These are phyloP conservation scores for Poliocrania exsul DNA, from an alignment of 2,797 vertebrate genomes.

Conservation along the genomic window DNA sequence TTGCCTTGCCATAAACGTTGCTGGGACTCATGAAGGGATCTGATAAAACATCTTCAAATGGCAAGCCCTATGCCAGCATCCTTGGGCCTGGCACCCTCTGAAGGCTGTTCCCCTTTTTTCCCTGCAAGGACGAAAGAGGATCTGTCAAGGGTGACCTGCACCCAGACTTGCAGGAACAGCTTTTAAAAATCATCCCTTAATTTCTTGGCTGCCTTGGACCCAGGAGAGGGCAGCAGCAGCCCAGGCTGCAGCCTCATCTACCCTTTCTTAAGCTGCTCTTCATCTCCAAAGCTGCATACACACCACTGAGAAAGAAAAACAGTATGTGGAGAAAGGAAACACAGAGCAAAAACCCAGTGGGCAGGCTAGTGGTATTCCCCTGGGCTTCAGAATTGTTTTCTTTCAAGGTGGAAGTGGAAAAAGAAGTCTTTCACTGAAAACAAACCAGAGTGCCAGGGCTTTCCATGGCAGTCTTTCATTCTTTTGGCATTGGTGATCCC, in stretches of 20 bases:
- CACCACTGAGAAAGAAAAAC: not conserved
- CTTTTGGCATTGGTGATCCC: not conserved
- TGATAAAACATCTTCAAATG: not conserved
- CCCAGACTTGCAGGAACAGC: not conserved
- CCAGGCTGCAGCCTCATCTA: constrained; percentile 3
- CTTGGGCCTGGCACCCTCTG: not conserved
- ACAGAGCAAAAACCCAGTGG: not conserved
- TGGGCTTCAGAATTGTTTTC: not conserved
- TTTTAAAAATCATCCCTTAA: not conserved
- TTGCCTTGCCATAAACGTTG: not conserved
- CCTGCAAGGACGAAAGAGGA: not conserved
- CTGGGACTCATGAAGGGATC: not conserved
- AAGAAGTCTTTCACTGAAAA: not conserved
- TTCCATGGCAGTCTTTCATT: not conserved
- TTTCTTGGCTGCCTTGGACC: not conserved
- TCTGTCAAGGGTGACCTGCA: rapidly evolving
- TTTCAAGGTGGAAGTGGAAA: not conserved
- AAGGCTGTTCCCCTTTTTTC: rapidly evolving
- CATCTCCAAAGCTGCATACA: not conserved
- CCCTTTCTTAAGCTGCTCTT: not conserved
- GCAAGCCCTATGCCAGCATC: not conserved
- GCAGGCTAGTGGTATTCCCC: too few relatives aligned
- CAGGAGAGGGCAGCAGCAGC: constrained; percentile 70
- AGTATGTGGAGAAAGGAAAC: not conserved
- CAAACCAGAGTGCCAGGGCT: not conserved